Conservation (phyloP, 2,113 vertebrate species). For the Engystomops pustulosus region DNA sequence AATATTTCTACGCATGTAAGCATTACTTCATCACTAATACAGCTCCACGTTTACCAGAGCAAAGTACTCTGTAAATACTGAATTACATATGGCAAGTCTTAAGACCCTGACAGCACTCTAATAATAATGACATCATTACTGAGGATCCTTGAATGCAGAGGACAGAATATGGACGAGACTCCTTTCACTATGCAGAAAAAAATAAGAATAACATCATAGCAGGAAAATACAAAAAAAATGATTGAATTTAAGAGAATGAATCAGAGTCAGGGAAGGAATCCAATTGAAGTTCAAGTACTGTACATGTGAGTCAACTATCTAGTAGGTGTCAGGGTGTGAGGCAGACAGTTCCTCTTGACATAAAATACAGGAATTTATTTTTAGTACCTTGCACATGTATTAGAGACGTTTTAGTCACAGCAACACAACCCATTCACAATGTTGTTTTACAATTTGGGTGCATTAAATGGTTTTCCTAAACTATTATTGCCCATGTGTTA, state of each 20-base stretch:
- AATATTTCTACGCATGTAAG: too few relatives aligned
- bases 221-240: too few relatives aligned
- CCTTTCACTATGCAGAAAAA: neutral
- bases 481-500: too few relatives aligned
- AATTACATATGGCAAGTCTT: neutral
- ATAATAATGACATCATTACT: neutral
- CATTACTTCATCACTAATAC: too few relatives aligned
- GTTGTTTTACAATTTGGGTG: neutral
- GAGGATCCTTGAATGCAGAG: too few relatives aligned
- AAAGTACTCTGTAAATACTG: neutral
- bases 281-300: conserved; percentile 32
- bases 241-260: conserved; percentile 21
- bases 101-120: neutral
- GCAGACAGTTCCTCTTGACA: conserved; percentile 28
- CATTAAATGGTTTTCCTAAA: too few relatives aligned
- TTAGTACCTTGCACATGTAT: neutral
- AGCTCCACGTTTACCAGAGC: too few relatives aligned
- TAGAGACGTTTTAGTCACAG: conserved; percentile 24
- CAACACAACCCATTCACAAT: neutral
- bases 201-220: too few relatives aligned
- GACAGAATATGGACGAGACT: too few relatives aligned
- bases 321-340: conserved; percentile 55
- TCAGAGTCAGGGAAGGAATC: conserved; percentile 29
- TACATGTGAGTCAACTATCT: conserved; percentile 39
- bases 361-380: conserved; percentile 35